These are phyloP conservation scores for Leptocoma aspasia DNA, from an alignment of 2,113 vertebrate species.

Conservation along the genomic window DNA sequence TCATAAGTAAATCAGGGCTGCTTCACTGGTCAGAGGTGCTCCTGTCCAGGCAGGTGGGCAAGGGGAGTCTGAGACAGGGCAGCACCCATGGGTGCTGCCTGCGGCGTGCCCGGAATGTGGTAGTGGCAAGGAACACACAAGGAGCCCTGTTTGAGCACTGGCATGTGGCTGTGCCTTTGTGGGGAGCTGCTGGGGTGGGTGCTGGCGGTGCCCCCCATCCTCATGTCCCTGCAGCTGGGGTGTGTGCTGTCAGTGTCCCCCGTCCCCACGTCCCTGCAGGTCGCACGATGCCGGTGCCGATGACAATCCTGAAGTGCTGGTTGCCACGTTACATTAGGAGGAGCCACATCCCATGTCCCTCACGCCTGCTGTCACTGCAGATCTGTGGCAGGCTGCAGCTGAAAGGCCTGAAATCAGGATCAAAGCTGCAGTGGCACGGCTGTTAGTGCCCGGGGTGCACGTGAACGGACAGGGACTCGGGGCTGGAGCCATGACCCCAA, in stretches of 20 bases:
- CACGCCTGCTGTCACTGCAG: neutral
- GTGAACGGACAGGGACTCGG: accelerated
- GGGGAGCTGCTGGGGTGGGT: neutral
- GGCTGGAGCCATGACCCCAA: neutral
- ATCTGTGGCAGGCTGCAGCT: neutral
- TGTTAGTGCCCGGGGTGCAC: neutral
- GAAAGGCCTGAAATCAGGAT: neutral
- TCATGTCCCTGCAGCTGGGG: neutral
- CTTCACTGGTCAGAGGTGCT: neutral
- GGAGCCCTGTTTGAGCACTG: neutral
- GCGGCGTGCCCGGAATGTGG: accelerated
- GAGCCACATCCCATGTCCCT: neutral
- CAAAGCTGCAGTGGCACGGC: accelerated
- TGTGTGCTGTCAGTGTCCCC: neutral
- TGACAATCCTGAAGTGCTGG: neutral
- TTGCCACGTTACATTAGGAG: slow-evolving; percentile 23
- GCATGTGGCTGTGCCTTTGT: neutral
- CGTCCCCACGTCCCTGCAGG: accelerated
- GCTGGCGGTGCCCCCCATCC: accelerated
- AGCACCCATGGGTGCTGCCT: neutral
- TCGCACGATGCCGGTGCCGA: neutral
- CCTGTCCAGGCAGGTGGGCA: accelerated
- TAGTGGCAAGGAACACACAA: neutral
- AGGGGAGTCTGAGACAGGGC: accelerated
- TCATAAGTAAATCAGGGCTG: accelerated